These are phyloP conservation scores for Microcebus jonahi DNA, from an alignment of 2,113 vertebrate genomes.

Conservation along the genomic window DNA sequence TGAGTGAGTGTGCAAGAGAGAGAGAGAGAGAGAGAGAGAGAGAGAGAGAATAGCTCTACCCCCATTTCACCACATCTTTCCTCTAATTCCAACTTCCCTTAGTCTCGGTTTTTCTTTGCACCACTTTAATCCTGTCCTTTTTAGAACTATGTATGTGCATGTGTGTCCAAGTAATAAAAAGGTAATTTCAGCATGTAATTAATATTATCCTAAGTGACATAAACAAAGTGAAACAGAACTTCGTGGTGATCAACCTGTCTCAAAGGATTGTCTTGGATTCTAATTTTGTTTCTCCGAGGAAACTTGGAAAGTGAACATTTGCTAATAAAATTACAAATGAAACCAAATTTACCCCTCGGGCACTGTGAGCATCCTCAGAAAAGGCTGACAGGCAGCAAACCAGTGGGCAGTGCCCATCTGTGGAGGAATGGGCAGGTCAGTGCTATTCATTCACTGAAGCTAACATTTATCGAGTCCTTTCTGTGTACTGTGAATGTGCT, in stretches of 20 bases:
- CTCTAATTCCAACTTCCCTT: background rate
- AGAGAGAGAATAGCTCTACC: background rate
- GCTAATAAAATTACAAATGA: background rate
- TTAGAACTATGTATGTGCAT: background rate
- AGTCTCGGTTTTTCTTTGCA: background rate
- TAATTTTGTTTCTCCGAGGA: background rate
- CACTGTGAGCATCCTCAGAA: background rate
- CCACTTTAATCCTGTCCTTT: background rate
- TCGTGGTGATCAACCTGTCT: background rate
- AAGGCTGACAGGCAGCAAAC: background rate
- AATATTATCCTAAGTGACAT: background rate
- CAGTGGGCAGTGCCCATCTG: background rate
- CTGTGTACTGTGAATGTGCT: background rate
- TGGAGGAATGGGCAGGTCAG: background rate
- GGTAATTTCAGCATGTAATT: background rate
- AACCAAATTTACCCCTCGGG: background rate
- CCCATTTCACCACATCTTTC: background rate
- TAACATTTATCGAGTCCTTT: background rate
- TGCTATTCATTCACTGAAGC: background rate
- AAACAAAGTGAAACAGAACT: background rate
- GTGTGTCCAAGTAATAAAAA: background rate
- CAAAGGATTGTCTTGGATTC: background rate
- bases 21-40: accelerated
- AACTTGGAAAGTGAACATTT: background rate
- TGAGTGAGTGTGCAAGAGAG: background rate